phyloP scores from a whole-genome alignment of 2,113 vertebrate species.

The Amblyornis subalaris region DNA sequence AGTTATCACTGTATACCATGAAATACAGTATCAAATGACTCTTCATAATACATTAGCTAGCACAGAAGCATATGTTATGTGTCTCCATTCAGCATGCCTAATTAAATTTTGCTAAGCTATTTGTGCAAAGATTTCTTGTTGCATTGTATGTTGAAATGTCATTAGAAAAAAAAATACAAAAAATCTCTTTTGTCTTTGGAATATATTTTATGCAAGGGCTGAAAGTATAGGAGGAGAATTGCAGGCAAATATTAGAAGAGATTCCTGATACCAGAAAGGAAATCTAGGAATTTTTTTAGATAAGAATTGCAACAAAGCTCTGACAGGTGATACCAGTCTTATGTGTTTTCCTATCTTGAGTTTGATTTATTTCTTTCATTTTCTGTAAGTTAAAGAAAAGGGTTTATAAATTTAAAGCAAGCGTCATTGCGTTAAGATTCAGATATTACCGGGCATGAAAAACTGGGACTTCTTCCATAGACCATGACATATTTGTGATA shows the following conservation, averaged over 20 bases:
- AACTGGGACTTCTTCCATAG: neutral
- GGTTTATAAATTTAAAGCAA: neutral
- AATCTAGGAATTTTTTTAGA: neutral
- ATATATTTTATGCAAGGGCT: neutral
- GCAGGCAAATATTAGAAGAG: neutral
- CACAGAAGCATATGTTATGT: neutral
- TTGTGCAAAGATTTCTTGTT: neutral
- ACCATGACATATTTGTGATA: neutral
- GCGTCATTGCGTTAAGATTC: neutral
- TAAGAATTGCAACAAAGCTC: neutral
- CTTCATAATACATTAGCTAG: neutral
- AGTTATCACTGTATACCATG: neutral
- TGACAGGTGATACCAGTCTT: neutral
- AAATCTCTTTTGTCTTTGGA: neutral
- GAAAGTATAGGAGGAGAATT: neutral
- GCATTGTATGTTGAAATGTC: neutral
- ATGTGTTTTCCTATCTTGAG: neutral
- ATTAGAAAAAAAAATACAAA: neutral
- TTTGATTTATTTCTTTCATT: conserved; percentile 32
- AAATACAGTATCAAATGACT: neutral
- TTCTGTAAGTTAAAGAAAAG: neutral
- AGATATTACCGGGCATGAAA: neutral
- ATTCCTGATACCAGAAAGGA: neutral
- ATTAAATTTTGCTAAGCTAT: conserved; percentile 15
- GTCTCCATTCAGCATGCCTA: neutral